Evolutionary conservation across 2,113 vertebrate genomes (phyloP), one percentile per base, ranked within the genome.

Genomic region (Brachirus orientalis): DNA sequence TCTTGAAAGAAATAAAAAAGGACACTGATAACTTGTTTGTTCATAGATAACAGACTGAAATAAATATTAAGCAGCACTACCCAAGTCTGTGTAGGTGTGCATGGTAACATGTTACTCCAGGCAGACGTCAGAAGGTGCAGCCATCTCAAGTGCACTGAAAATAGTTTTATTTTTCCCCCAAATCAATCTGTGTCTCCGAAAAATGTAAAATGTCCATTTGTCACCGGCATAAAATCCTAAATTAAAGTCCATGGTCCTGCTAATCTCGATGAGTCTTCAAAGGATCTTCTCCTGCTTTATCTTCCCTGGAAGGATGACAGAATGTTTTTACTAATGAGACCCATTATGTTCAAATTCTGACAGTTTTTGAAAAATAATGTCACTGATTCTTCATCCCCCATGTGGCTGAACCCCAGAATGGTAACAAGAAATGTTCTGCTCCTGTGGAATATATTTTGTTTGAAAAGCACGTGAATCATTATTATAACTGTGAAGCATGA

Each of bases 211-310:
- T 38, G 36, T 70, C 64, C 55, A 54, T 35, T 6, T 51, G 8
- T 60, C 52, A 43, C 36, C 66, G 44, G 14, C 14, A 40, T 63
- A 10, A 65, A 68, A 46, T 71, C 61, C 44, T 46, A 52, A 55
- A 28, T 56, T 19, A 19, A 17, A 45, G 17, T 10, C 16, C 63
- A 35, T 20, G 16, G 58, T 72, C 43, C 61, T 38, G 16, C 90
- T 71, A 94, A 53, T 94, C 92, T 10, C 78, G 78, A 70, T 93
- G 93, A 43, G 83, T 86, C 76, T 94, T 94, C 8, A 73, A 72
- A 11, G 54, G 46, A 4, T 92, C 91, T 38, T 92, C 91, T 38
- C 80, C 88, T 36, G 80, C 80, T 69, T 84, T 69, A 60, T 72
- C 88, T 28, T 90, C 90, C 93, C 93, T 94, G 59, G 38, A 69